Base-by-base conservation (phyloP, 2,113 vertebrate species). In the Spilogale gracilis region DNA sequence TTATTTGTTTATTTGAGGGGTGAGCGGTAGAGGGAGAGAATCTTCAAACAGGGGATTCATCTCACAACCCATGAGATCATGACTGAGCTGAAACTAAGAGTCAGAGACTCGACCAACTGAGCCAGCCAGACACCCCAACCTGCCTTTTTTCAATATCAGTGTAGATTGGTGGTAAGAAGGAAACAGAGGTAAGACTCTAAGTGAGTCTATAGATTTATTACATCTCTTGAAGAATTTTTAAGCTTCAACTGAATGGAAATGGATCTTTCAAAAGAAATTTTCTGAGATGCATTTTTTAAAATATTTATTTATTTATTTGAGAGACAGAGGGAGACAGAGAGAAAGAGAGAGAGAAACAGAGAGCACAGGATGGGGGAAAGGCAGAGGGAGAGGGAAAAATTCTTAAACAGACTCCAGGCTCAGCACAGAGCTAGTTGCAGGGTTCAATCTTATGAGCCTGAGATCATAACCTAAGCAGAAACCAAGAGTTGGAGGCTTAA, bases 221-320 rank as follows among this genome's bases (percentile, higher is more conserved):
- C 9, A n/a, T 78, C 43, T 73, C 92, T 94, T 74, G 20, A 96
- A 94, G 38, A 81, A 87, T 48, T 83, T 94, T 94, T 56, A 80
- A 61, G 21, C 20, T 89, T 20, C 96, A 91, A 74, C 38, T 82
- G n/a, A 96, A 25, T 73, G 7, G 95, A 90, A 97, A 23, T 89
- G 18, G 12, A 56, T 85, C 45, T 94, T 82, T 96, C 61, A 73
- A 32, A 92, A 92, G 3, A 30, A 50, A 86, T 94, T 96, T 81
- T 32, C 43, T 88, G 17, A 50, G 27, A 89, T 79, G 3, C 10
- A 61, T 91, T 92, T 94, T 91, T 80, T n/a, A 9, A n/a, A 67
- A 67, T 2, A 67, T 17, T 67, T 67, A 67, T n/a, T 67, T n/a
- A 8, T 67, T 67, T 67, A 67, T 32, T 67, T 32, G 6, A n/a